A percentile compares a stretch with the other conserved stretches of the same genome.
Conservation (phyloP, 1,140 invertebrate genomes). For the Papilio glaucus region DNA sequence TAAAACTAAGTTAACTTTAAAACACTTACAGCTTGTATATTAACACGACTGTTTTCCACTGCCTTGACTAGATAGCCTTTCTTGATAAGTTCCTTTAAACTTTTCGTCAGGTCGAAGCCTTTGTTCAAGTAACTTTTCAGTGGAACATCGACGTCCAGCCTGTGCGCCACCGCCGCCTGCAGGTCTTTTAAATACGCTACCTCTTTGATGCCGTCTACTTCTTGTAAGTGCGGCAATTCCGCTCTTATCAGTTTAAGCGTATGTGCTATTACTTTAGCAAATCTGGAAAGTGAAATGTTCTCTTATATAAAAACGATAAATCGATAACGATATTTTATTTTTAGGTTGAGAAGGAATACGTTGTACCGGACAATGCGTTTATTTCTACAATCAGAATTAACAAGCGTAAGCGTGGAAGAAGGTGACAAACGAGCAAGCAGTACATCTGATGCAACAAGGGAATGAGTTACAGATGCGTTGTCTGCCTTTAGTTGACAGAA, state of each 20-base stretch:
- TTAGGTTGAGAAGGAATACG: too few relatives aligned
- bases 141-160: conserved; percentile 50
- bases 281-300: conserved; percentile 49
- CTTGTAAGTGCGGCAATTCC: conserved; percentile 65
- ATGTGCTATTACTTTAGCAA: conserved; percentile 56
- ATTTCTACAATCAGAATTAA: too few relatives aligned
- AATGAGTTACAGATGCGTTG: too few relatives aligned
- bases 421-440: too few relatives aligned
- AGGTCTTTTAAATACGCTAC: conserved; percentile 58
- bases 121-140: conserved; percentile 56
- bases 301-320: too few relatives aligned
- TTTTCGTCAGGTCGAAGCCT: conserved; percentile 40
- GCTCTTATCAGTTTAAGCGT: conserved; percentile 56
- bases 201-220: conserved; percentile 60
- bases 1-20: conserved; percentile 3
- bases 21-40: conserved; percentile 57
- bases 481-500: too few relatives aligned
- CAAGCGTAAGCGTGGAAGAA: too few relatives aligned
- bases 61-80: conserved; percentile 47
- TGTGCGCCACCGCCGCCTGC: conserved; percentile 55
- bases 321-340: not conserved
- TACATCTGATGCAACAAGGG: too few relatives aligned
- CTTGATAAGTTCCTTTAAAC: conserved; percentile 45
- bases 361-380: too few relatives aligned
- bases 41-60: conserved; percentile 52